Evolutionary conservation across 1,140 invertebrate genomes (phyloP), one percentile per base, ranked within the genome.

Genomic region (Papilio machaon): DNA sequence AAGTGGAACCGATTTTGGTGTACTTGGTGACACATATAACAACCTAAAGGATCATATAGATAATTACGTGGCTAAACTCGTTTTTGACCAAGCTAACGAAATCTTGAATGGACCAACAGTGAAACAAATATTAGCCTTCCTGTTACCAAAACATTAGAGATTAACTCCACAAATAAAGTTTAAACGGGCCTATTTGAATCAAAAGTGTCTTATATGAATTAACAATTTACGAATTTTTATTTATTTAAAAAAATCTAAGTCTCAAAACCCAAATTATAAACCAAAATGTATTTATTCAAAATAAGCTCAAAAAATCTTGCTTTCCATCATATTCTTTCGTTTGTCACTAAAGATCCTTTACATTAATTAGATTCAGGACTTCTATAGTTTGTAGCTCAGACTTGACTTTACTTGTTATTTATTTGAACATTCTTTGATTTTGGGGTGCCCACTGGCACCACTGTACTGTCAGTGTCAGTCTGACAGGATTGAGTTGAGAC

Each of bases 71-170:
- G 76, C 76, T 43, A 60, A 15, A 2, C 13, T 78, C 35, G 58
- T 64, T 3, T 46, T 78, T 4, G 9, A 78, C 2, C 30, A 78
- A 78, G 76, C 76, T 43, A 78, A 78, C 54, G n/a, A 38, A 8
- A 49, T 78, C 6, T 35, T 78, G 17, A 19, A 38, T 43, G 58
- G 52, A 2, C 52, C 76, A 64, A 78, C 76, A n/a, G 30, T 64
- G 17, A 17, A 60, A 10, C 76, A 78, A 15, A 54, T 78, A 38
- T 78, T 78, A 78, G 76, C 76, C 10, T 78, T 64, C 15, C 54
- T 78, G 10, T 23, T 78, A 43, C 76, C 54, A 8, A 35, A 52
- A 43, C 7, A 43, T 43, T 43, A 43, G 38, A 52, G 47, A 52
- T 47, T 46, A 46, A 46, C 3, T n/a, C 19, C 19, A 6, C 17